phyloP scores from a whole-genome alignment of 2,888 invertebrate genomes.

The Pyrrhosoma nymphula region DNA sequence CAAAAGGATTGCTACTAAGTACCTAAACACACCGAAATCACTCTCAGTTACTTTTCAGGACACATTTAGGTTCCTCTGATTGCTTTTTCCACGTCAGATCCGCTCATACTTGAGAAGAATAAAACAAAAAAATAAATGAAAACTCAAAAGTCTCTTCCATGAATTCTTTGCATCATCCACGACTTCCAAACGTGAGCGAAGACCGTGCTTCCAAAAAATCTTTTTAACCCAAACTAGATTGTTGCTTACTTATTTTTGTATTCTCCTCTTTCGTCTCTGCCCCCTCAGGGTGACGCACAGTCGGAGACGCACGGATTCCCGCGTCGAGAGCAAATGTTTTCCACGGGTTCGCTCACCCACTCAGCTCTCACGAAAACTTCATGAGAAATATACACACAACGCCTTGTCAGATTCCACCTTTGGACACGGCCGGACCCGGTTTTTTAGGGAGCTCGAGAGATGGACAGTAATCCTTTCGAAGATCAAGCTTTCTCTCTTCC shows the following conservation, averaged over 20 bases:
- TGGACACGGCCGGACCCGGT: neutral
- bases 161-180: neutral
- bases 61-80: neutral
- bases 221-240: neutral
- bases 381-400: neutral
- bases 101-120: neutral
- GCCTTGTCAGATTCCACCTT: neutral
- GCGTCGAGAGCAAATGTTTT: neutral
- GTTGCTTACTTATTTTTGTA: neutral
- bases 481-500: neutral
- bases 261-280: neutral
- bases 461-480: conserved; percentile 2
- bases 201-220: neutral
- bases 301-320: neutral
- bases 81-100: neutral
- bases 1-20: too few species aligned
- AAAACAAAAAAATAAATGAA: neutral
- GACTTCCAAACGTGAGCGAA: neutral
- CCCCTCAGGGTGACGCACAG: neutral
- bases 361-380: neutral
- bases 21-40: too few species aligned
- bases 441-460: neutral
- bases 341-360: neutral
- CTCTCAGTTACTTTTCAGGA: too few species aligned
- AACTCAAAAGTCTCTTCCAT: neutral